Evolutionary conservation across 2,113 vertebrate species (phyloP).

Genomic region (Anarhynchus alexandrinus): DNA sequence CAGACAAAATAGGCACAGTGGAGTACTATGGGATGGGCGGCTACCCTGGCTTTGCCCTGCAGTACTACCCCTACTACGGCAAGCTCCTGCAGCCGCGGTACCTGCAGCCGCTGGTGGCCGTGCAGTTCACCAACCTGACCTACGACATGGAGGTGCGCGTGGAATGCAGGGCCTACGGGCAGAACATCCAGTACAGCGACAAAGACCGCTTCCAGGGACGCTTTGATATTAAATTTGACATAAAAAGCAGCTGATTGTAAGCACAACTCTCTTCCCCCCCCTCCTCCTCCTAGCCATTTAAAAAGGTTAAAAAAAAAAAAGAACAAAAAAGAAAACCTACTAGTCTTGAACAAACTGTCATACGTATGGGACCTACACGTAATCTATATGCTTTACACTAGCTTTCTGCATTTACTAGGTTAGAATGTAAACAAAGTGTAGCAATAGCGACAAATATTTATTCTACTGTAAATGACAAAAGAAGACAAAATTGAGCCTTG

Average conservation of each 20-base stretch:
- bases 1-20: constrained; percentile 71
- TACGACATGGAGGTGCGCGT: constrained; percentile 79
- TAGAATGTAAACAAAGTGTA: constrained; percentile 99
- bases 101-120: constrained; percentile 92
- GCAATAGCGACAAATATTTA: constrained; percentile 99
- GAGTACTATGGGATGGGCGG: constrained; percentile 81
- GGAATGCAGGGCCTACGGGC: constrained; percentile 89
- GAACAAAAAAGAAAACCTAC: constrained; percentile 81
- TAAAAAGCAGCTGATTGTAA: constrained; percentile 89
- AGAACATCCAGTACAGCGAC: constrained; percentile 91
- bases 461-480: constrained; percentile 99
- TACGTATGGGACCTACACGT: constrained; percentile 99
- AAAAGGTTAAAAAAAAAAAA: constrained; percentile 73
- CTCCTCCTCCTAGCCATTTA: constrained; percentile 76
- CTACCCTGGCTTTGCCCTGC: constrained; percentile 83
- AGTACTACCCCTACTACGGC: constrained; percentile 98
- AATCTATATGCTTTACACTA: constrained; percentile 98
- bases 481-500: constrained; percentile 96
- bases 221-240: constrained; percentile 91
- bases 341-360: constrained; percentile 99
- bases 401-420: constrained; percentile 96
- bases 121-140: constrained; percentile 93
- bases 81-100: constrained; percentile 88
- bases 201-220: constrained; percentile 99
- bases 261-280: constrained; percentile 66